phyloP scores from a whole-genome alignment of 2,797 vertebrate species.

The Gymnothorax reevesii region DNA sequence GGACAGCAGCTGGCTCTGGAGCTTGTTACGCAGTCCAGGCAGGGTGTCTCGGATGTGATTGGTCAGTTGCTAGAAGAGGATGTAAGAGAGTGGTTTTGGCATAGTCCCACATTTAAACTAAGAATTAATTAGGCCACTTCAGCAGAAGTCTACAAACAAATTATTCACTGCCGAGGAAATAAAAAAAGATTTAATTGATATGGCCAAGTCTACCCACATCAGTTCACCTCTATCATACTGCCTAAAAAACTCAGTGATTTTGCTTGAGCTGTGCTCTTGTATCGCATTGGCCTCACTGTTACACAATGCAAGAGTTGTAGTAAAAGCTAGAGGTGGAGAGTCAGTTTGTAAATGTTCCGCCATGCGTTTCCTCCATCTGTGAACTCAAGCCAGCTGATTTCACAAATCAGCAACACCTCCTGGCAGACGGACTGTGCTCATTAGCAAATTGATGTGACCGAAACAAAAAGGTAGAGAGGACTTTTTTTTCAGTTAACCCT shows the following conservation, averaged over 20 bases:
- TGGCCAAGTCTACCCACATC: background rate
- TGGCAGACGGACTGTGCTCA: too few species aligned
- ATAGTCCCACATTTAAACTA: background rate
- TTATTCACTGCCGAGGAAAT: background rate
- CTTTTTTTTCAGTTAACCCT: too few species aligned
- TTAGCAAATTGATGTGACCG: too few species aligned
- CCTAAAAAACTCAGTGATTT: background rate
- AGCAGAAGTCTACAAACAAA: background rate
- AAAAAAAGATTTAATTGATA: background rate
- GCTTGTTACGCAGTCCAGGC: slow-evolving; percentile 87
- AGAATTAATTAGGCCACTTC: background rate
- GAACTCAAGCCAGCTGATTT: too few species aligned
- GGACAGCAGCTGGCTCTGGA: slow-evolving; percentile 92
- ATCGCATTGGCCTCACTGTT: too few species aligned
- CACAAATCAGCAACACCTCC: too few species aligned
- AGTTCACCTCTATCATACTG: background rate
- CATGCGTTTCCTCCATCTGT: too few species aligned
- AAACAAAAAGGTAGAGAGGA: too few species aligned
- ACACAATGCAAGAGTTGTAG: too few species aligned
- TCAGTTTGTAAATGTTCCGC: too few species aligned
- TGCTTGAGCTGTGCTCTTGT: background rate
- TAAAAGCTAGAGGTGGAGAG: too few species aligned
- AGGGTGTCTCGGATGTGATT: slow-evolving; percentile 95
- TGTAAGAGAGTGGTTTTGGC: background rate
- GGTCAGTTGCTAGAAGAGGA: slow-evolving; percentile 84